A percentile compares a stretch with the other conserved stretches of the same genome.
These are phyloP conservation scores for Takifugu bimaculatus DNA, from an alignment of 2,113 vertebrate species.

Conservation along the genomic window DNA sequence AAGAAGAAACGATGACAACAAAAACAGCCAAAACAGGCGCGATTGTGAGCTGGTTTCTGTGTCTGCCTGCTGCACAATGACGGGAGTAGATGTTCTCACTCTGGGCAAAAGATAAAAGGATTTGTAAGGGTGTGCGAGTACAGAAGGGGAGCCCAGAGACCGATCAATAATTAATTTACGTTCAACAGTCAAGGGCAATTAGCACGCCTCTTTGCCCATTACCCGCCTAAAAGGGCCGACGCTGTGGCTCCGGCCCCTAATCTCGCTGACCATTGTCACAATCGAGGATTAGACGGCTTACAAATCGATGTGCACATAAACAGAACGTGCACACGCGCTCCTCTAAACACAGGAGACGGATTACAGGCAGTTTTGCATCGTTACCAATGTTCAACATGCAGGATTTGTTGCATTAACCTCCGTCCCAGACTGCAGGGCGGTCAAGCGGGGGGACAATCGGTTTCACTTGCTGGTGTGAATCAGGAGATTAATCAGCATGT, in stretches of 20 bases:
- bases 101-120: conserved; percentile 69
- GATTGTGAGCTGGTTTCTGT: conserved; percentile 27
- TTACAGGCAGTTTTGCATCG: conserved; percentile 51
- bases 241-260: conserved; percentile 58
- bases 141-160: conserved; percentile 70
- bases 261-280: conserved; percentile 74
- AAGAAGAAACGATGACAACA: conserved; percentile 2
- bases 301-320: conserved; percentile 58
- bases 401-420: conserved; percentile 53
- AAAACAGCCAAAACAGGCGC: conserved; percentile 3
- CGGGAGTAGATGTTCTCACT: conserved; percentile 73
- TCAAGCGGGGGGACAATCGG: conserved; percentile 2
- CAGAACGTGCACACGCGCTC: conserved; percentile 7
- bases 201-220: conserved; percentile 73
- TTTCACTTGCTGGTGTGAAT: conserved; percentile 5
- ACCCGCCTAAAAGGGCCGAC: conserved; percentile 61
- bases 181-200: conserved; percentile 80
- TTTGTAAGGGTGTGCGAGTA: conserved; percentile 78
- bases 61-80: conserved; percentile 64
- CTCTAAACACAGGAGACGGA: conserved; percentile 46
- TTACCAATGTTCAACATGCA: conserved; percentile 50
- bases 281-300: conserved; percentile 65
- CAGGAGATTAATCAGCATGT: conserved; percentile 1
- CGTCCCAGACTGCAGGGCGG: background rate
- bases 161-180: conserved; percentile 84